These are phyloP conservation scores for Propithecus deckenii DNA, from an alignment of 2,797 vertebrate species.

Conservation along the genomic window DNA sequence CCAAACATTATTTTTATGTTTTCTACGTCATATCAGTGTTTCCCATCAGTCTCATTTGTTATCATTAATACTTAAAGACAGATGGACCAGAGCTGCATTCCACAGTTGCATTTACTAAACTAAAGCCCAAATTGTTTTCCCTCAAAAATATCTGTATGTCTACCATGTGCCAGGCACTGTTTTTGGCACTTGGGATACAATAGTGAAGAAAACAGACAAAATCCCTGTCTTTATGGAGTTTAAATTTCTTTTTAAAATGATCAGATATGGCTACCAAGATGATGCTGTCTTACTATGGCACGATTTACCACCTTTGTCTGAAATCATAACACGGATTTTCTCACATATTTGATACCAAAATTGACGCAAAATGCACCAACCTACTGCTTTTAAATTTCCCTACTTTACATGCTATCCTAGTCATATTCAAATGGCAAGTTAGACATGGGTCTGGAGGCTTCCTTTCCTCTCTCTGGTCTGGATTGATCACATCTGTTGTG, in stretches of 20 bases:
- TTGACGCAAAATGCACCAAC: not conserved
- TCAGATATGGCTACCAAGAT: not conserved
- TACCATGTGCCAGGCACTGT: not conserved
- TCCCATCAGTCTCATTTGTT: not conserved
- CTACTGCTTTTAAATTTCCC: not conserved
- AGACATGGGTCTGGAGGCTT: not conserved
- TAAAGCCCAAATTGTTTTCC: not conserved
- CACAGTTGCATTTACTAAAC: not conserved
- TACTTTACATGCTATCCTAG: not conserved
- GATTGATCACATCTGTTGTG: not conserved
- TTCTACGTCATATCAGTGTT: not conserved
- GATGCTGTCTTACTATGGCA: not conserved
- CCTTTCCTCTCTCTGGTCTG: not conserved
- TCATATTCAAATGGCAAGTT: not conserved
- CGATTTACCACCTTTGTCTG: not conserved
- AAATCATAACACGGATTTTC: not conserved
- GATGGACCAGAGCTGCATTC: not conserved
- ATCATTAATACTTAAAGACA: not conserved
- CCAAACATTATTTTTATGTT: not conserved
- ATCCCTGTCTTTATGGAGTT: not conserved
- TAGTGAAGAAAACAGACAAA: slow-evolving; percentile 5
- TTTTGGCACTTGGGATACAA: not conserved
- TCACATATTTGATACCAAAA: not conserved
- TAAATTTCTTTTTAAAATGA: not conserved
- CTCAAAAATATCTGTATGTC: not conserved